Conservation (phyloP, 2,113 vertebrate genomes). For the Girardinichthys multiradiatus region DNA sequence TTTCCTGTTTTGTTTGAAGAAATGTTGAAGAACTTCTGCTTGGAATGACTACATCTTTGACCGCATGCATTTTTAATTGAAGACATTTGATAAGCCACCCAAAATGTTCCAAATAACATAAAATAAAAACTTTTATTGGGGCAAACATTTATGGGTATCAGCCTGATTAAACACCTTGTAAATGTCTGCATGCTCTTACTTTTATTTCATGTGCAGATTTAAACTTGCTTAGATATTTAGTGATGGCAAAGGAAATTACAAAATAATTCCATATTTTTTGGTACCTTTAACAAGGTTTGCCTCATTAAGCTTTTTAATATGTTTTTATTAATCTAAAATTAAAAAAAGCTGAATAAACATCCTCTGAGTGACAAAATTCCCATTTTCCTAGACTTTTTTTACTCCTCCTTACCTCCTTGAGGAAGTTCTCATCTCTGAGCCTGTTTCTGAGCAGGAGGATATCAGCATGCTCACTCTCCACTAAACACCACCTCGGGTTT, state of each 20-base stretch:
- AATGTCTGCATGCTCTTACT: background rate
- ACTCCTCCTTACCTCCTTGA: slow-evolving; percentile 77
- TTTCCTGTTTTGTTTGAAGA: too few relatives aligned
- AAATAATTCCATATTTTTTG: background rate
- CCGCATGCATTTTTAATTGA: too few relatives aligned
- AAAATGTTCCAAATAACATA: too few relatives aligned
- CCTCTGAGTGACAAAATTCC: background rate
- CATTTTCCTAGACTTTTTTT: too few relatives aligned
- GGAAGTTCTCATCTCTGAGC: slow-evolving; percentile 82
- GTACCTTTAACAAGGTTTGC: background rate
- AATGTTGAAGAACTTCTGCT: too few relatives aligned
- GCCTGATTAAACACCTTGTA: too few relatives aligned
- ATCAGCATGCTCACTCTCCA: slow-evolving; percentile 74
- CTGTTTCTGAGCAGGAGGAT: slow-evolving; percentile 85
- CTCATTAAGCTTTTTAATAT: background rate
- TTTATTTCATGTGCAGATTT: background rate
- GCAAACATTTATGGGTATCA: too few relatives aligned
- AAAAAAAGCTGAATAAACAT: background rate
- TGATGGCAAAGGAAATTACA: background rate
- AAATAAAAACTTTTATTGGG: too few relatives aligned
- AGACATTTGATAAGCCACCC: too few relatives aligned
- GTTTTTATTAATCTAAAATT: background rate
- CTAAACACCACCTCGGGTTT: slow-evolving; percentile 76
- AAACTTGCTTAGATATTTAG: background rate
- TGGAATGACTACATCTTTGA: too few relatives aligned